phyloP scores from a whole-genome alignment of 2,113 vertebrate genomes.

The Bagarius yarrelli region DNA sequence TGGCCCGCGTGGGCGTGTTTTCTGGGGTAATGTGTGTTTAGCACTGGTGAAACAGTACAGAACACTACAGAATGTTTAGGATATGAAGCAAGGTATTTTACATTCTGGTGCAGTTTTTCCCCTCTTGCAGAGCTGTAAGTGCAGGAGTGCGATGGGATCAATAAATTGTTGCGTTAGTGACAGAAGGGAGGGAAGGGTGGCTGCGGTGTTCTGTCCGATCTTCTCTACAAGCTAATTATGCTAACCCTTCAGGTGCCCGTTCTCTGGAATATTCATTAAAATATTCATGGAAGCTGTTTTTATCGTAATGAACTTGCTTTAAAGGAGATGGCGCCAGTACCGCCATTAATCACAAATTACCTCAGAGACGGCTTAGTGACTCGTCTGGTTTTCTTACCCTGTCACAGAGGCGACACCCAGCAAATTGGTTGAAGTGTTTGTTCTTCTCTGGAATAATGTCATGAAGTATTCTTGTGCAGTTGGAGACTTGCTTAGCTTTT shows the following conservation, averaged over 20 bases:
- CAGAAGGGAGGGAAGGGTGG: constrained; percentile 31
- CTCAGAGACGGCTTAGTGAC: not conserved
- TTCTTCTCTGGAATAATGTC: not conserved
- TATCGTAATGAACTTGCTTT: constrained; percentile 12
- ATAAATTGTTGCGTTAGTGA: constrained; percentile 51
- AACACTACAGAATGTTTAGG: too few relatives aligned
- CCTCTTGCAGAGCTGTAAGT: constrained; percentile 57
- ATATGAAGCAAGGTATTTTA: constrained; percentile 49
- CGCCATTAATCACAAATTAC: constrained; percentile 24
- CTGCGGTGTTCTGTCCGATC: not conserved
- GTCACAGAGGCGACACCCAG: constrained; percentile 3
- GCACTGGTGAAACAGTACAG: too few relatives aligned
- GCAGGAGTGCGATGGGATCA: constrained; percentile 58
- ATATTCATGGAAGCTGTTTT: constrained; percentile 6
- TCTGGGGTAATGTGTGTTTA: too few relatives aligned
- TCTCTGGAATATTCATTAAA: constrained; percentile 33
- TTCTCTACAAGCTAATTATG: constrained; percentile 13
- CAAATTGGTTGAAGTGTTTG: constrained; percentile 5
- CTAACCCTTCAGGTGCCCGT: constrained; percentile 10
- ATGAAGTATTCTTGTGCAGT: constrained; percentile 1
- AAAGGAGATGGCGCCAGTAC: not conserved
- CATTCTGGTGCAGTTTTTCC: constrained; percentile 56
- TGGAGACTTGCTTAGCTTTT: not conserved
- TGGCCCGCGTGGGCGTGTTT: too few relatives aligned
- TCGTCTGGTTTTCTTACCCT: not conserved